Evolutionary conservation across 2,888 invertebrate genomes (phyloP), one percentile per base, ranked within the genome.

Genomic region (Volucella zonaria): DNA sequence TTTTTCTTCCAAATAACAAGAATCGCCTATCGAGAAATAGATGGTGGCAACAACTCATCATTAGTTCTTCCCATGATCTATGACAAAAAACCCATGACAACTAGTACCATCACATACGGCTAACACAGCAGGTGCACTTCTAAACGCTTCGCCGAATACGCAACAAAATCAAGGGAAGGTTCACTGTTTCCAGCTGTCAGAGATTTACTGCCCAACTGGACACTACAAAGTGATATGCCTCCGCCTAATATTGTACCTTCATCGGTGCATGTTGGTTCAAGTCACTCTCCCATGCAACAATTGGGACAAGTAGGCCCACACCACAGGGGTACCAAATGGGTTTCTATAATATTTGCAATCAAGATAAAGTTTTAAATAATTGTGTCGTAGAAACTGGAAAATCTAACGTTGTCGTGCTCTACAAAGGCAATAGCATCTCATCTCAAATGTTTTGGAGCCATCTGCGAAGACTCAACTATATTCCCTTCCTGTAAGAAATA

Each of bases 61-160:
- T 90, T 98, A 71, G 96, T 97, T 18, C 93, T 98, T 83, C 98
- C 98, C 2, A 93, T 98, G 83, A 96, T 98, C 58, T 97, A 98
- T 91, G 98, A 98, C 91, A n/a, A 95, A 96, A 87, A 95, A 94
- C 87, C n/a, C n/a, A 95, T 95, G 56, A 9, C 96, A 96, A 89
- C 92, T 98, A n/a, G n/a, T n/a, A n/a, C 90, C 95, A 43, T 93
- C 94, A 8, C 93, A 94, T 0, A 93, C 93, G 1, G 93, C 94
- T 87, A 93, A 94, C 8, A 94, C 95, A 0, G 95, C 95, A 0
- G 94, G 94, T 18, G 18, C 18, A 18, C 18, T 18, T 1, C 18
- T 1, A 18, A 18, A 18, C 18, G 18, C 18, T 18, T 18, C 18
- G 18, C 18, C 18, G 18, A n/a, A n/a, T n/a, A 18, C 18, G 18